Percentiles rank a stretch among this genome's conserved stretches.
These are phyloP conservation scores for Smutsia temminckii DNA, from an alignment of 2,797 vertebrate species.

Conservation along the genomic window DNA sequence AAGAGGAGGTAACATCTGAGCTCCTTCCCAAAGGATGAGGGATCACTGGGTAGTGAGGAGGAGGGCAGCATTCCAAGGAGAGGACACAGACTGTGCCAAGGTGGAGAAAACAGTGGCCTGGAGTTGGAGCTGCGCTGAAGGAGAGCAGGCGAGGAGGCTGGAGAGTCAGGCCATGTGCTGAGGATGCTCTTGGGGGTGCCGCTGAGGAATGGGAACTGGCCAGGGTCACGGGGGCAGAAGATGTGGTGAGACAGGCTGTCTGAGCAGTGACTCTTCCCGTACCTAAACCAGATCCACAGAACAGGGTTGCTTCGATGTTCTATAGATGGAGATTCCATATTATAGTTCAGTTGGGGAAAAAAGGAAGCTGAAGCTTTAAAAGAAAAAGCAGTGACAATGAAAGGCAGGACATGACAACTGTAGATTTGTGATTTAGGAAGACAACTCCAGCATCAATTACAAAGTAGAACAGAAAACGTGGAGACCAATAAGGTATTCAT, in stretches of 20 bases:
- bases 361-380: background rate
- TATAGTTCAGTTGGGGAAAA: background rate
- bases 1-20: background rate
- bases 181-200: background rate
- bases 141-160: background rate
- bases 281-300: background rate
- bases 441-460: background rate
- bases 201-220: accelerated
- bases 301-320: background rate
- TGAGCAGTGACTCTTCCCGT: background rate
- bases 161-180: too few relatives aligned
- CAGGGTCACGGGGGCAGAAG: background rate
- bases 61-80: background rate
- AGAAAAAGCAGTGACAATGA: background rate
- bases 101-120: background rate
- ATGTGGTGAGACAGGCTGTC: background rate
- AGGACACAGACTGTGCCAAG: background rate
- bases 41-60: background rate
- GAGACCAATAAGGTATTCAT: background rate
- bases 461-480: background rate
- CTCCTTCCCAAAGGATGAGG: background rate
- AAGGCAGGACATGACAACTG: background rate
- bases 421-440: background rate
- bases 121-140: background rate
- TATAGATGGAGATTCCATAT: background rate